These are phyloP conservation scores for Decapterus maruadsi DNA, from an alignment of 2,797 vertebrate genomes.

Conservation along the genomic window DNA sequence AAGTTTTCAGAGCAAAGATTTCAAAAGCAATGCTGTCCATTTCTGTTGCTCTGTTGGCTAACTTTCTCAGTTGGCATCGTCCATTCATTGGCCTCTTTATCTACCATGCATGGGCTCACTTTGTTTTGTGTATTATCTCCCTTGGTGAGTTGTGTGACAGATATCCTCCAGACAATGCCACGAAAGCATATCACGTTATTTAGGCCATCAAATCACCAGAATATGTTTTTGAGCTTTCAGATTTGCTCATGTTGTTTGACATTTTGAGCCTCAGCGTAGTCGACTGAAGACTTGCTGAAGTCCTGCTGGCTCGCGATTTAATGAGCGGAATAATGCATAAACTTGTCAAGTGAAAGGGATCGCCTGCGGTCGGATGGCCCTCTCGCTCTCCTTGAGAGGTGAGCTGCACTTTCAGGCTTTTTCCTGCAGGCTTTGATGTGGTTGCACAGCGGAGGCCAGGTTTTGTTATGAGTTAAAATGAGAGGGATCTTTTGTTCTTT, in stretches of 20 bases:
- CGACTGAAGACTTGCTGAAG: conserved; percentile 81
- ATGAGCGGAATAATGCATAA: conserved; percentile 96
- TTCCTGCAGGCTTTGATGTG: conserved; percentile 74
- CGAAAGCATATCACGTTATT: conserved; percentile 6
- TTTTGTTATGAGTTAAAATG: conserved; percentile 63
- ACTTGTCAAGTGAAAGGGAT: conserved; percentile 92
- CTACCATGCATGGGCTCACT: not conserved
- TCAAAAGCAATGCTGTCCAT: not conserved
- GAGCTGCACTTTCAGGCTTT: conserved; percentile 65
- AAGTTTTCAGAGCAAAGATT: not conserved
- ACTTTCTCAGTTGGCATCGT: not conserved
- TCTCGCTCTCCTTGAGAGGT: conserved; percentile 81
- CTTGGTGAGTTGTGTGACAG: conserved; percentile 8
- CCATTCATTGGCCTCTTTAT: not conserved
- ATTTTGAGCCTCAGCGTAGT: conserved; percentile 42
- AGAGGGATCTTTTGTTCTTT: conserved; percentile 69
- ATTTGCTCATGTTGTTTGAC: conserved; percentile 54
- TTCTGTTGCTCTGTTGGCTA: not conserved
- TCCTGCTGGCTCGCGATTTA: conserved; percentile 86
- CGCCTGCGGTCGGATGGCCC: conserved; percentile 87
- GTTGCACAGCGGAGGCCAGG: conserved; percentile 53
- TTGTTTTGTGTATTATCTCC: conserved; percentile 4
- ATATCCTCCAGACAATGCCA: not conserved
- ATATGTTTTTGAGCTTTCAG: conserved; percentile 27
- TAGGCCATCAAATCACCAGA: conserved; percentile 19